A percentile compares a stretch with the other conserved stretches of the same genome.
Conservation (phyloP, 2,888 invertebrate species). For the Folsomia manolachei region DNA sequence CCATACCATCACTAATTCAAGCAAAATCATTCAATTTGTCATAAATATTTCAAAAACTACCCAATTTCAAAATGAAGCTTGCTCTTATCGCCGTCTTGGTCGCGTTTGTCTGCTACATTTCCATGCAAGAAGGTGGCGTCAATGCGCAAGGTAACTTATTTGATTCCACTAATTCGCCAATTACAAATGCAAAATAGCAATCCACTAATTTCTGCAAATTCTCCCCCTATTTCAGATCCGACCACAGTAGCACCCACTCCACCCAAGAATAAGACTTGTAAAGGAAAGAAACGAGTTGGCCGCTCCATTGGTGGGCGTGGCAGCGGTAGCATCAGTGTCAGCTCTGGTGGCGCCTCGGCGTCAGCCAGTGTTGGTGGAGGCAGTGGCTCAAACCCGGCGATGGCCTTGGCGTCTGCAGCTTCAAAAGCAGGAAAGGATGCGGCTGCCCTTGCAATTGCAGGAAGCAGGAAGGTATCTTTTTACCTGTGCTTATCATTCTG, state of each 20-base stretch:
- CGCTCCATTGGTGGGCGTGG: neutral
- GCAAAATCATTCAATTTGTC: no score
- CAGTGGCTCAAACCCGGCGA: neutral
- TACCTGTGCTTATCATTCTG: no score
- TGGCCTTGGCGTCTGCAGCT: neutral
- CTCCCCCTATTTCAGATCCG: neutral
- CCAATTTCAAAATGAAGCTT: conserved; percentile 1
- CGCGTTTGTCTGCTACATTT: neutral
- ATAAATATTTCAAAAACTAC: no score
- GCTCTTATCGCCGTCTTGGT: neutral
- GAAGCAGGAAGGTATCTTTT: neutral
- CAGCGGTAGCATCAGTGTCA: neutral
- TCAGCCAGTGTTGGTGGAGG: neutral
- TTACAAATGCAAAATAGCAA: no score
- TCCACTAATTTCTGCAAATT: no score
- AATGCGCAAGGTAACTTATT: conserved; percentile 8
- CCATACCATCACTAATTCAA: no score
- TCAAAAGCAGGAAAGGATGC: neutral
- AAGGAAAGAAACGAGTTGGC: neutral
- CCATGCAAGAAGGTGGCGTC: neutral
- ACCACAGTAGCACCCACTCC: neutral
- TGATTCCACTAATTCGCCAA: neutral
- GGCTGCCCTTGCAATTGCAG: neutral
- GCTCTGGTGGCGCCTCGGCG: neutral
- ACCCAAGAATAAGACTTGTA: neutral